phyloP scores from a whole-genome alignment of 2,888 invertebrate genomes.

The Notodonta dromedarius region DNA sequence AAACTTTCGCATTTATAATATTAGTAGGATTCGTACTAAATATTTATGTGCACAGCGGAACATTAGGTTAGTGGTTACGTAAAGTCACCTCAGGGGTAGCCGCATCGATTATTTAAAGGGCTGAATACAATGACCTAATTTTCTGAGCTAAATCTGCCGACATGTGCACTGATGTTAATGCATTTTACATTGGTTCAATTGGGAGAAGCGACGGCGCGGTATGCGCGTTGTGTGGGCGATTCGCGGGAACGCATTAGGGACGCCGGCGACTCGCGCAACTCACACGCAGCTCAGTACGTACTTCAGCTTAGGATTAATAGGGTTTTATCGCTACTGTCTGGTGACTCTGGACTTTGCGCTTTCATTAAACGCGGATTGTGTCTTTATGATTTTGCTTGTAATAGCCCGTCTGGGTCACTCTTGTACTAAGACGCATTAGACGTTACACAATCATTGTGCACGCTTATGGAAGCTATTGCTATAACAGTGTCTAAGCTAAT shows the following conservation, averaged over 20 bases:
- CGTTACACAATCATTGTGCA: not conserved
- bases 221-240: slow-evolving; percentile 81
- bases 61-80: not conserved
- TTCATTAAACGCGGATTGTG: slow-evolving; percentile 13
- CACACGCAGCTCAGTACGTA: slow-evolving; percentile 29
- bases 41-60: no score
- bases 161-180: slow-evolving; percentile 77
- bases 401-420: slow-evolving; percentile 12
- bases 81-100: slow-evolving; percentile 4
- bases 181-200: slow-evolving; percentile 85
- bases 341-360: slow-evolving; percentile 36
- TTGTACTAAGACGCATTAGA: not conserved
- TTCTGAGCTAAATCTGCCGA: slow-evolving; percentile 69
- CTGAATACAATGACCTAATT: slow-evolving; percentile 68
- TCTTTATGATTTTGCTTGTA: slow-evolving; percentile 14
- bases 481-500: no score
- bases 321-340: slow-evolving; percentile 41
- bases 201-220: slow-evolving; percentile 78
- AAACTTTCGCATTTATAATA: no score
- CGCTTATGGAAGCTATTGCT: no score
- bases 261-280: slow-evolving; percentile 40
- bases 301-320: slow-evolving; percentile 40
- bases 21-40: no score
- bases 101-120: slow-evolving; percentile 25
- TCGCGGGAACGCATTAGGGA: slow-evolving; percentile 76